These are phyloP conservation scores for Atrina japonica DNA, from an alignment of 2,888 invertebrate genomes.

Conservation along the genomic window DNA sequence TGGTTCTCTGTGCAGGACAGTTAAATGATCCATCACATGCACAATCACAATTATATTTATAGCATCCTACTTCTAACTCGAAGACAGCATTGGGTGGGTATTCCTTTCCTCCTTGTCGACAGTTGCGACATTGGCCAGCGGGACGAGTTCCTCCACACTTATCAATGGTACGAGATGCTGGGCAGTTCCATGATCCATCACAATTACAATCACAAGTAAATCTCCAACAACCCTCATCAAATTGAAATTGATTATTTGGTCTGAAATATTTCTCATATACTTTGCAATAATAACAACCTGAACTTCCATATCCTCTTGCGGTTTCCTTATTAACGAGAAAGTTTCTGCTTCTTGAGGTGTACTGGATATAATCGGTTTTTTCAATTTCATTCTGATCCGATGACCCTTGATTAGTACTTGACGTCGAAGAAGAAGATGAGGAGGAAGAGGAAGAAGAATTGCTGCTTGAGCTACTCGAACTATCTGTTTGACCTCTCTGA, in stretches of 20 bases:
- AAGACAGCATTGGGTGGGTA: slow-evolving; percentile 56
- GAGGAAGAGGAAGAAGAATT: too few species aligned
- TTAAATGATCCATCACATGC: slow-evolving; percentile 62
- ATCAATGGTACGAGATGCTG: slow-evolving; percentile 43
- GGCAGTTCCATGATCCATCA: slow-evolving; percentile 61
- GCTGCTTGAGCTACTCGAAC: too few species aligned
- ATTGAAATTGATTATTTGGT: slow-evolving; percentile 56
- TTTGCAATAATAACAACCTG: slow-evolving; percentile 47
- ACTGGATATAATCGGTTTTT: too few species aligned
- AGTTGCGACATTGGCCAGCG: slow-evolving; percentile 38
- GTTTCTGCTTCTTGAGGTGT: too few species aligned
- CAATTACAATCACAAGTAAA: slow-evolving; percentile 64
- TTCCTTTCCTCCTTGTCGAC: slow-evolving; percentile 50
- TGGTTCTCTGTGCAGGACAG: slow-evolving; percentile 55
- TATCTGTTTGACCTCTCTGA: too few species aligned
- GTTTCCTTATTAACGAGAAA: too few species aligned
- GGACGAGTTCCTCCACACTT: slow-evolving; percentile 34
- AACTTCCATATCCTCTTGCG: too few species aligned
- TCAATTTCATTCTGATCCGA: too few species aligned
- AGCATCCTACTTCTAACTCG: slow-evolving; percentile 57
- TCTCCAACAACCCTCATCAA: slow-evolving; percentile 57
- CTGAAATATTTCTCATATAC: slow-evolving; percentile 51
- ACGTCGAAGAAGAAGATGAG: too few species aligned
- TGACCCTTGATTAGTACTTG: background rate
- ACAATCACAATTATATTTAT: slow-evolving; percentile 65